phyloP scores from a whole-genome alignment of 2,888 invertebrate genomes.

The Pandemis corylana region DNA sequence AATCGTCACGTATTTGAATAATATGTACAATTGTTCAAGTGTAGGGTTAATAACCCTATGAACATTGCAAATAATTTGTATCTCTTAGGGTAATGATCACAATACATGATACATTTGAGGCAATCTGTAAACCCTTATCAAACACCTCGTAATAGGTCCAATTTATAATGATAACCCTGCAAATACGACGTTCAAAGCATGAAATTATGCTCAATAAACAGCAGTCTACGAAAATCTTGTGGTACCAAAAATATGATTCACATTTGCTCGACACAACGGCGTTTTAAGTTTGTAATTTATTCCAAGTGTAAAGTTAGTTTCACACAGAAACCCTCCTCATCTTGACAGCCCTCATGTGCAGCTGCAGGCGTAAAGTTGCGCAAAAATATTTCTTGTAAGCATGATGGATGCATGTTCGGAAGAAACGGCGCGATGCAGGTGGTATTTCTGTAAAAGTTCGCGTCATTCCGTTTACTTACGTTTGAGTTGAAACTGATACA shows the following conservation, averaged over 20 bases:
- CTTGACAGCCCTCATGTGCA: constrained; percentile 39
- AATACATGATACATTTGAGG: constrained; percentile 14
- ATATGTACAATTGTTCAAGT: neutral
- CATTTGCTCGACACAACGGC: neutral
- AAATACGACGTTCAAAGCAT: constrained; percentile 10
- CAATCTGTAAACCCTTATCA: constrained; percentile 38
- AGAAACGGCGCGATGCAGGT: neutral
- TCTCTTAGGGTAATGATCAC: constrained; percentile 3
- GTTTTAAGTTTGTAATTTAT: constrained; percentile 26
- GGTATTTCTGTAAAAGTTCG: neutral
- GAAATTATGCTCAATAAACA: neutral
- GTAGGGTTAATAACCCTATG: neutral
- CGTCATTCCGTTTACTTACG: no score
- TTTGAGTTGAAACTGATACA: no score
- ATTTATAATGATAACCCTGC: constrained; percentile 27
- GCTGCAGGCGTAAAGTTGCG: constrained; percentile 34
- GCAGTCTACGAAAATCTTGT: neutral
- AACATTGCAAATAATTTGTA: neutral
- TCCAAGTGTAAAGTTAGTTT: constrained; percentile 38
- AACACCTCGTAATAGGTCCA: constrained; percentile 26
- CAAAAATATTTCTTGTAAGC: constrained; percentile 27
- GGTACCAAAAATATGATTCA: neutral
- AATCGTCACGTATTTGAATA: no score
- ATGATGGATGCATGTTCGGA: constrained; percentile 24
- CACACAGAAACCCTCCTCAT: constrained; percentile 31